Evolutionary conservation across 1,140 invertebrate species (phyloP), one percentile per base, ranked within the genome.

Genomic region (Drosophila quadrilineata): DNA sequence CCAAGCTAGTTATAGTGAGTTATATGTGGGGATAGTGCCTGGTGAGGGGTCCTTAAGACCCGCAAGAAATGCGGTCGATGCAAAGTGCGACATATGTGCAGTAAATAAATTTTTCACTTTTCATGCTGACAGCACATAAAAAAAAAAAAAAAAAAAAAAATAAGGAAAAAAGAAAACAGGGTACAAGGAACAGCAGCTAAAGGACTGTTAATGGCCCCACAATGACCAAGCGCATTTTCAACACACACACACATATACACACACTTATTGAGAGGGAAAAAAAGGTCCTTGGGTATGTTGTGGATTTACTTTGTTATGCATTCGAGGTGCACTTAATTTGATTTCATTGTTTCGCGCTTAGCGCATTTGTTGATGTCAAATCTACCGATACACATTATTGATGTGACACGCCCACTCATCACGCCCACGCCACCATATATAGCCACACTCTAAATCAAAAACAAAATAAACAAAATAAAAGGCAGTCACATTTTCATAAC

Each of bases 31-130:
- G n/a, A n/a, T n/a, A n/a, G n/a, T n/a, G n/a, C n/a, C n/a, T n/a
- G n/a, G n/a, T n/a, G n/a, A n/a, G n/a, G n/a, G n/a, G n/a, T n/a
- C n/a, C n/a, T n/a, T n/a, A n/a, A n/a, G n/a, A n/a, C n/a, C n/a
- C n/a, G n/a, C n/a, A n/a, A n/a, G n/a, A n/a, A 66, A 60, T 59
- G 65, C 48, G 48, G 17, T 6, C 9, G 10, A 41, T 50, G 45
- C 65, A 79, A 80, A 82, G 59, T 76, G 77, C 77, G 76, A 82
- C 76, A 82, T 82, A 82, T 82, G 76, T 77, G 76, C 77, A 84
- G 76, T 84, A 73, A 82, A 82, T 82, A 82, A 82, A 84, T 84
- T 82, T 82, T 84, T 73, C 63, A 76, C 77, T 65, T 82, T 69
- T 82, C 77, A 82, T 82, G 76, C 76, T 82, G 76, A 82, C 76